Evolutionary conservation across 2,888 invertebrate species (phyloP).

Genomic region (Cryptosula pallasiana): DNA sequence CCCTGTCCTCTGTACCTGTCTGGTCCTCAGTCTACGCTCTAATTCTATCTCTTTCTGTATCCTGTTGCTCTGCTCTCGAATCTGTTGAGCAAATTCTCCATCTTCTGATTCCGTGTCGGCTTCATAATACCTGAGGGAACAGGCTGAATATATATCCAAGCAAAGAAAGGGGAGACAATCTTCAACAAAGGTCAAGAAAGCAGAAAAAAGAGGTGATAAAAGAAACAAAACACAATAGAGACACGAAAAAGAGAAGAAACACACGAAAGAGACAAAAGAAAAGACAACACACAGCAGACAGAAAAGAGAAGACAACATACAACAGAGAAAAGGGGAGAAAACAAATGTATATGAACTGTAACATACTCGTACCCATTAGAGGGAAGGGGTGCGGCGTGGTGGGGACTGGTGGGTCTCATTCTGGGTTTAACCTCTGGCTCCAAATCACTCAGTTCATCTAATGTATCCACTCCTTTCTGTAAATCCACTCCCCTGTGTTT

Average conservation of each 20-base stretch:
- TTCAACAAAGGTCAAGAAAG: no score
- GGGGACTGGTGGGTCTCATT: constrained; percentile 12
- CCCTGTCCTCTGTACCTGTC: background rate
- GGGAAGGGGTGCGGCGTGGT: constrained; percentile 1
- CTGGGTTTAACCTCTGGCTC: background rate
- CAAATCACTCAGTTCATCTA: constrained; percentile 18
- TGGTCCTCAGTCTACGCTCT: background rate
- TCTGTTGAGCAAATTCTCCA: constrained; percentile 21
- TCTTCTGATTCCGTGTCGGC: constrained; percentile 19
- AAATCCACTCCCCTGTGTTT: background rate
- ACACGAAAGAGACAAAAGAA: no score
- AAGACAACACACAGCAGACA: no score
- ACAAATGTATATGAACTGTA: no score
- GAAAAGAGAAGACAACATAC: no score
- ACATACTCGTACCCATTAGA: constrained; percentile 7
- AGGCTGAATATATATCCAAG: no score
- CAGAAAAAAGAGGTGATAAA: no score
- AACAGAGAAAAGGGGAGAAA: no score
- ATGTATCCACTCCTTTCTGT: background rate
- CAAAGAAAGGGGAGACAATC: no score
- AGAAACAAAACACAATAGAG: no score
- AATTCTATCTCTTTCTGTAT: constrained; percentile 21
- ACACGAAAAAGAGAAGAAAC: no score
- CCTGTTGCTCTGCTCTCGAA: constrained; percentile 18
- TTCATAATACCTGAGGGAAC: background rate